These are phyloP conservation scores for Saguinus imperator DNA, from an alignment of 2,113 vertebrate genomes.

Conservation along the genomic window DNA sequence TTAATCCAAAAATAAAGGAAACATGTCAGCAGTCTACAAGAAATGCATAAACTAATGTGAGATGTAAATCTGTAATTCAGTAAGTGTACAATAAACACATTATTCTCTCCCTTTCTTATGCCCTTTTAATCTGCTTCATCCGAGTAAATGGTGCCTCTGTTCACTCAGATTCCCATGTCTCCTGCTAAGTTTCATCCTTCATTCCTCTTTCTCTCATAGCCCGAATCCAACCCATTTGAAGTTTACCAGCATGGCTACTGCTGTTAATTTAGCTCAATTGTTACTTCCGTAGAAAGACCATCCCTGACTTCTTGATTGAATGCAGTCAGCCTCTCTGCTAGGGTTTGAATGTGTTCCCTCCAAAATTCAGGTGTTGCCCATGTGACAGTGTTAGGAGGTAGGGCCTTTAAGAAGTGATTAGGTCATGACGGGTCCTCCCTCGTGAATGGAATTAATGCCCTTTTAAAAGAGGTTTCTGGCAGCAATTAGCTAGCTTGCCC, in stretches of 20 bases:
- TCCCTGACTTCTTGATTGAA: background rate
- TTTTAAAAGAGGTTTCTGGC: background rate
- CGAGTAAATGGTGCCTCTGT: background rate
- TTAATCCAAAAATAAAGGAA: slow-evolving; percentile 6
- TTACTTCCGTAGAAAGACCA: background rate
- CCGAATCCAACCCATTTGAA: background rate
- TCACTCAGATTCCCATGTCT: background rate
- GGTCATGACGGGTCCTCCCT: background rate
- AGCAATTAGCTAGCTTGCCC: background rate
- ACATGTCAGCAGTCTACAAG: background rate
- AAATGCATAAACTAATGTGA: background rate
- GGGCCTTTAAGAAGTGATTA: background rate
- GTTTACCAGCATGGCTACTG: background rate
- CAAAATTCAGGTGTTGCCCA: background rate
- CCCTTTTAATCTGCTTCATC: background rate
- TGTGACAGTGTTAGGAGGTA: background rate
- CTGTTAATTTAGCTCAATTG: background rate
- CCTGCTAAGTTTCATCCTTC: background rate
- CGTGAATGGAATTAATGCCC: too few species aligned
- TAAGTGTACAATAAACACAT: background rate
- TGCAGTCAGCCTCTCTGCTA: background rate
- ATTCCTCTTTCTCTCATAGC: background rate
- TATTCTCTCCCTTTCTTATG: background rate
- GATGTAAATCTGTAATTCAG: background rate
- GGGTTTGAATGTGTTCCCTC: background rate